Evolutionary conservation across 2,113 vertebrate genomes (phyloP).

Genomic region (Verasper variegatus): DNA sequence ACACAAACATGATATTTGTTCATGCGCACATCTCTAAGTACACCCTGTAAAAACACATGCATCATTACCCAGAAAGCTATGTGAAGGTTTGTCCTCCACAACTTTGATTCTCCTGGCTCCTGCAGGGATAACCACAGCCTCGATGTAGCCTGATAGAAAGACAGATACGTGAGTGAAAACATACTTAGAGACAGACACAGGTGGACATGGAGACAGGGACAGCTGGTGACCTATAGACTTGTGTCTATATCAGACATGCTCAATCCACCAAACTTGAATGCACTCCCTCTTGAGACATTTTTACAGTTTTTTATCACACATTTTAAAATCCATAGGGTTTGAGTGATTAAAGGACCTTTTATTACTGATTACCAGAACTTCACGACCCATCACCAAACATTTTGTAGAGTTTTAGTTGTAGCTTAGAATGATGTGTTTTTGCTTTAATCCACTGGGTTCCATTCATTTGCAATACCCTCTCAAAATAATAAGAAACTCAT

Average conservation of each 20-base stretch:
- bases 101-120: conserved; percentile 94
- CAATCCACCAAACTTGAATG: background rate
- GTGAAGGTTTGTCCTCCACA: conserved; percentile 95
- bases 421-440: too few species aligned
- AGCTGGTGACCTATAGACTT: conserved; percentile 5
- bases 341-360: background rate
- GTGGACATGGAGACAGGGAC: background rate
- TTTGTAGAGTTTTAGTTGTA: too few species aligned
- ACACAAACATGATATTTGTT: background rate
- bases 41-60: conserved; percentile 10
- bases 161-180: conserved; percentile 37
- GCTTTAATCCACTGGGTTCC: too few species aligned
- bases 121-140: conserved; percentile 93
- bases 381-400: too few species aligned
- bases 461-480: too few species aligned
- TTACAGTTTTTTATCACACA: background rate
- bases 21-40: background rate
- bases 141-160: conserved; percentile 89
- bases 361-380: background rate
- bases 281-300: background rate
- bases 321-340: background rate
- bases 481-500: too few species aligned
- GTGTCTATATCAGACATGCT: conserved; percentile 12
- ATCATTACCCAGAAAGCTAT: conserved; percentile 96
- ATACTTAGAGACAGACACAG: background rate